Base-by-base conservation (phyloP, 2,113 vertebrate genomes). In the Crotalus viridis region DNA sequence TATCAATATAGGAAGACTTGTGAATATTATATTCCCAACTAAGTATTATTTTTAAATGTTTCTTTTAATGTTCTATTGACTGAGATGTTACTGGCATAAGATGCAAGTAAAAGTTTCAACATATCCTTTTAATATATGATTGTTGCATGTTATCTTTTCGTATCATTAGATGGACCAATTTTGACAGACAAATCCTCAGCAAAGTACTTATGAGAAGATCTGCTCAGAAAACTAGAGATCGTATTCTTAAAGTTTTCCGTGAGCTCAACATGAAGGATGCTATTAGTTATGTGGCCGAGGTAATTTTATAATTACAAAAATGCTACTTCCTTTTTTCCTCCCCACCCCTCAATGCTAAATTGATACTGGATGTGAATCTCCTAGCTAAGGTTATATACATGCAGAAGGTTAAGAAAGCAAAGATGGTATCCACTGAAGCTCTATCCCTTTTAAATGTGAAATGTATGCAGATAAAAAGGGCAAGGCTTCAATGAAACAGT, bases 211-310 rank as follows among this genome's bases (percentile, higher is more conserved):
- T 99, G 98, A 98, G 98, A 95, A 97, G 98, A 6, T 98, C 99
- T 0, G 98, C 97, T 87, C 98, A 98, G 94, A 98, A 98, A 96
- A 98, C 97, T 89, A 97, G 97, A 51, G 99, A 99, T 95, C 96
- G 97, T 74, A 97, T 99, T 93, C 98, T 99, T 94, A 98, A 98
- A 26, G 98, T 99, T 95, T 99, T 99, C 98, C 99, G 99, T 57
- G 97, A 99, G 93, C 98, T 99, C 95, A 99, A 99, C 97, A 95
- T 99, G 92, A 99, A 98, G 97, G 99, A 99, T 10, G 99, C 99
- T 46, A 97, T 99, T 95, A 98, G 97, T 96, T 99, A 99, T 0
- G 98, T 99, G 96, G 96, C 97, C 3, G 98, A 99, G 98, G 99
- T 99, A 96, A 95, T 61, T 91, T 56, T 0, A n/a, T 51, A 22